Percentiles rank a stretch among this genome's conserved stretches.
phyloP scores from a whole-genome alignment of 2,113 vertebrate species.

The Nothocercus nigrocapillus region DNA sequence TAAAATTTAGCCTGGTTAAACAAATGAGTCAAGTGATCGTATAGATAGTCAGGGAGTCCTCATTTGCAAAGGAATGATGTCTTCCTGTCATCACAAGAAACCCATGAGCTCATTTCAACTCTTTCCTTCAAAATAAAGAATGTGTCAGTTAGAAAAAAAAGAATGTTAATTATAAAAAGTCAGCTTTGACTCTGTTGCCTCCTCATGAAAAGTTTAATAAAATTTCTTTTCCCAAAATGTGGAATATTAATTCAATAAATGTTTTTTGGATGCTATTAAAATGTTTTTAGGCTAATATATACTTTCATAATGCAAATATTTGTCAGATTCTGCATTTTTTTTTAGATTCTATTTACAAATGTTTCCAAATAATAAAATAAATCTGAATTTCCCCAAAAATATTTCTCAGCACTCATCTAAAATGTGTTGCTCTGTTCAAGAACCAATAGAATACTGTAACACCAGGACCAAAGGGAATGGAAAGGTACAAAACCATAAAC shows the following conservation, averaged over 20 bases:
- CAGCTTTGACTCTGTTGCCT: background rate
- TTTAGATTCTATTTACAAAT: background rate
- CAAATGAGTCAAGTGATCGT: background rate
- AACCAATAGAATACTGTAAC: background rate
- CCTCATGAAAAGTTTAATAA: background rate
- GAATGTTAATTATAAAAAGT: background rate
- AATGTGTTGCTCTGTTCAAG: background rate
- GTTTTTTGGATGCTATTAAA: background rate
- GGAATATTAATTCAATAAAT: background rate
- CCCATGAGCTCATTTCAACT: background rate
- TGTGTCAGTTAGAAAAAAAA: background rate
- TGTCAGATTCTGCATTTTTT: background rate
- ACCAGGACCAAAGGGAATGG: background rate
- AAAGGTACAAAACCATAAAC: background rate
- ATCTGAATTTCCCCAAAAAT: background rate
- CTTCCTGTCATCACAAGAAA: background rate
- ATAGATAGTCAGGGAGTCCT: background rate
- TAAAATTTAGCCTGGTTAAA: background rate
- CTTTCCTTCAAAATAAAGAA: conserved; percentile 1
- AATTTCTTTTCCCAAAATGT: background rate
- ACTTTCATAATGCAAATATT: background rate
- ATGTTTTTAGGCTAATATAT: background rate
- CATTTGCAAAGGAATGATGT: background rate
- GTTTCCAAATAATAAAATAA: background rate
- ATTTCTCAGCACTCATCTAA: background rate